Evolutionary conservation across 2,797 vertebrate species (phyloP), one percentile per base, ranked within the genome.

Genomic region (Anguilla obscura): DNA sequence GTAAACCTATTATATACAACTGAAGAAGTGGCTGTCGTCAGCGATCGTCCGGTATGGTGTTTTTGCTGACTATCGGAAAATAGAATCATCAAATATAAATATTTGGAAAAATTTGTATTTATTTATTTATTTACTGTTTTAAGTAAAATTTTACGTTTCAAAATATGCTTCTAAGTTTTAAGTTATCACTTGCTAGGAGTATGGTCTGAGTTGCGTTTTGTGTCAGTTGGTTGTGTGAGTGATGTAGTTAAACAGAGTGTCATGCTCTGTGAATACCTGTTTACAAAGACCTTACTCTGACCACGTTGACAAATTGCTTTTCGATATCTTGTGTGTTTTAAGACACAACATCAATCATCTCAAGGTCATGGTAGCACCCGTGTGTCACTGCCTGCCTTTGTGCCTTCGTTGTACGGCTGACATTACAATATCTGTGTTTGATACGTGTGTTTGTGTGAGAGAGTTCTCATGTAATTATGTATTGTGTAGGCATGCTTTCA

Each of bases 261-360:
- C 45, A 27, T 48, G 40, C 40, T 82, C 45, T 50, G 45, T 48
- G 45, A 50, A 12, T 45, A n/a, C 58, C 85, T 48, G 85, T 86
- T 86, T 86, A 86, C 14, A 21, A 7, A 14, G 45, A 50, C 63
- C 33, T 30, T 86, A 76, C 30, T 33, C 71, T 76, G 30, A 36
- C 74, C 14, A n/a, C n/a, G n/a, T 71, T 71, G 84, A 85, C 66
- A n/a, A 14, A 85, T 85, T 63, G 30, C 84, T 66, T 36, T 63
- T 21, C n/a, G 5, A 60, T 60, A 85, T 48, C 84, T 85, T 63
- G 16, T 12, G 1, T 66, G 36, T 85, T 16, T 40, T 33, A 40
- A 0, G 36, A 21, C 36, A 85, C 4, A 10, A 66, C 36, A 66
- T 85, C 33, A 58, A 85, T 85, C 84, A 85, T 58, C 84, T 85